Evolutionary conservation across 2,113 vertebrate species (phyloP), one percentile per base, ranked within the genome.

Genomic region (Corythoichthys intestinalis): DNA sequence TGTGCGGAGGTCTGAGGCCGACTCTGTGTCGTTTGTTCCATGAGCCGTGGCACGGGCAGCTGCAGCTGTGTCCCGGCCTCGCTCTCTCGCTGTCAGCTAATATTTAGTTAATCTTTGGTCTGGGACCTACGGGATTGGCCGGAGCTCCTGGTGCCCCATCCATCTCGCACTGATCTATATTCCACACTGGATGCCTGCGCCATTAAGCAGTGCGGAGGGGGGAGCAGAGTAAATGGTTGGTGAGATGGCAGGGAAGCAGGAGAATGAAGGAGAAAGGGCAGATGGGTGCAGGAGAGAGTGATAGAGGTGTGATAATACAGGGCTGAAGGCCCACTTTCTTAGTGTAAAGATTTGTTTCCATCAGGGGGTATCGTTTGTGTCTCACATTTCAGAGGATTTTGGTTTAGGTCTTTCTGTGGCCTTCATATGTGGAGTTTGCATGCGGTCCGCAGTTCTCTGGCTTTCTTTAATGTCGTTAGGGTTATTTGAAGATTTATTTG

Each of bases 31-130:
- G 72, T 88, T 89, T 86, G 83, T 86, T 87, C 83, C 81, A 85
- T 84, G 69, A 73, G 84, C 82, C 85, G 85, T 87, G 79, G 85
- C 86, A 83, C 84, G 63, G 78, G 81, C 87, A 86, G 86, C 85
- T 86, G 89, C 87, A 89, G 86, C 88, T 89, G 87, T 81, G 85
- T 89, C 83, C 73, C 86, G 80, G 75, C 69, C 87, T 83, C 84
- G 81, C 80, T 88, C 82, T 83, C 74, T 84, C 85, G 83, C 87
- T 92, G 84, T 92, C 91, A 91, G 90, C 92, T 92, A 91, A 93
- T 93, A 93, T 93, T 93, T 92, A 91, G 90, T 91, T 92, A 91
- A 92, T 92, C 90, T 93, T 90, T 92, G 82, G 89, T 92, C 89
- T 91, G 91, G 90, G 90, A 88, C 88, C 90, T 92, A 83, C 76